phyloP scores from a whole-genome alignment of 2,888 invertebrate species.

The Alloplasta piceator region DNA sequence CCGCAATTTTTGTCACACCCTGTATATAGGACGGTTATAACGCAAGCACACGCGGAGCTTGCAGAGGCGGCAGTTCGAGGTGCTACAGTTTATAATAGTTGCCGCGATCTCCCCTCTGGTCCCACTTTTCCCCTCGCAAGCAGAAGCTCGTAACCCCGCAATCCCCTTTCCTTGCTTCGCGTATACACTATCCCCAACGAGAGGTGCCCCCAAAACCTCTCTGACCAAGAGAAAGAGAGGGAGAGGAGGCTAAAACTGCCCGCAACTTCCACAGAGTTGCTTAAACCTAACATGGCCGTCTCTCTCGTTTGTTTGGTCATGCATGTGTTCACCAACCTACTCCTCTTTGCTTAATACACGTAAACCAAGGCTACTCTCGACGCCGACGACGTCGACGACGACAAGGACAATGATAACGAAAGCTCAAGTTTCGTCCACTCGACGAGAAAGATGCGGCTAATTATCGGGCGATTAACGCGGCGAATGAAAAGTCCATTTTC shows the following conservation, averaged over 20 bases:
- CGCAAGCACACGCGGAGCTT: constrained; percentile 54
- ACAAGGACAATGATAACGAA: too few species aligned
- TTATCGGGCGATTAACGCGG: constrained; percentile 9
- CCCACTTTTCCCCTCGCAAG: constrained; percentile 53
- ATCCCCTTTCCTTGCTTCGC: constrained; percentile 53
- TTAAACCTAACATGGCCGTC: constrained; percentile 81
- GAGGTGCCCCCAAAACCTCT: constrained; percentile 49
- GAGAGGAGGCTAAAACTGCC: constrained; percentile 57
- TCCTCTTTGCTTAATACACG: too few species aligned
- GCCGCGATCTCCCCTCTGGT: constrained; percentile 76
- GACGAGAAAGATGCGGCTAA: constrained; percentile 40
- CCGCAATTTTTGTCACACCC: too few species aligned
- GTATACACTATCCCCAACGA: constrained; percentile 22
- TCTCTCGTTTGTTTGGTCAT: not conserved
- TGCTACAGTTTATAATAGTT: constrained; percentile 84
- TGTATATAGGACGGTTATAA: constrained; percentile 19
- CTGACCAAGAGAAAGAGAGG: constrained; percentile 44
- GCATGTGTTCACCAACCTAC: too few species aligned
- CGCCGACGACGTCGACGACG: too few species aligned
- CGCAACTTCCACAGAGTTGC: constrained; percentile 83
- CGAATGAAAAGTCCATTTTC: constrained; percentile 35
- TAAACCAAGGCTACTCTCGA: too few species aligned
- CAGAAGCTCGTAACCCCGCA: constrained; percentile 73
- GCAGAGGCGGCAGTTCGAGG: constrained; percentile 82
- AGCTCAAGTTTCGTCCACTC: constrained; percentile 58